These are phyloP conservation scores for Eidolon helvum DNA, from an alignment of 2,113 vertebrate species.

Conservation along the genomic window DNA sequence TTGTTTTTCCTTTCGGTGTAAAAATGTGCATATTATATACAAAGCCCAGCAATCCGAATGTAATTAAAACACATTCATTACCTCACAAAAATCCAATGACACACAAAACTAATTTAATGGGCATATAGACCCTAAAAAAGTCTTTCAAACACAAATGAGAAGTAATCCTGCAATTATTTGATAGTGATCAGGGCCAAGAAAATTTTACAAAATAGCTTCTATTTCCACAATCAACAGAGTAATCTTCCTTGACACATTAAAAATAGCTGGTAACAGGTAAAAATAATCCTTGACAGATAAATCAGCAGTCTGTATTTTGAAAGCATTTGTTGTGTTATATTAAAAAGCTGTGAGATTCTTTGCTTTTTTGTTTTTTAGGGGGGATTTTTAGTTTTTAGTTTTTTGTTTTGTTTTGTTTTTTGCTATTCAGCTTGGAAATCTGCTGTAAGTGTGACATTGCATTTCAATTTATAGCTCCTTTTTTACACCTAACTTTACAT, in stretches of 20 bases:
- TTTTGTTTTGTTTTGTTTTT: neutral
- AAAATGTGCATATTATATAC: conserved; percentile 28
- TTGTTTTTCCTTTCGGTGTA: conserved; percentile 46
- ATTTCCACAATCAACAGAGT: conserved; percentile 32
- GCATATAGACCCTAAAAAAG: neutral
- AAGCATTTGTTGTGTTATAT: neutral
- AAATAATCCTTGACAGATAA: neutral
- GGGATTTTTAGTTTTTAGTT: neutral
- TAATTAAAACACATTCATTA: conserved; percentile 72
- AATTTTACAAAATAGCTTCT: conserved; percentile 46
- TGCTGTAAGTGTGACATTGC: neutral
- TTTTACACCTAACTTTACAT: neutral
- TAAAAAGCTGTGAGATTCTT: neutral
- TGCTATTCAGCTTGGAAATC: neutral
- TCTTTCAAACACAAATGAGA: conserved; percentile 25
- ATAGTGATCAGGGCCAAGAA: conserved; percentile 58
- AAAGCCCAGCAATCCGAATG: conserved; percentile 22
- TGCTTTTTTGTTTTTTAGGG: neutral
- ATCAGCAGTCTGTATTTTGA: neutral
- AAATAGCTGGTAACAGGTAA: neutral
- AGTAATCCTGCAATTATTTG: conserved; percentile 68
- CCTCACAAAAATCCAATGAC: conserved; percentile 20
- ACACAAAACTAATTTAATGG: conserved; percentile 34
- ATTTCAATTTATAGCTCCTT: neutral
- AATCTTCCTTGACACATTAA: conserved; percentile 42